A percentile compares a stretch with the other conserved stretches of the same genome.
These are phyloP conservation scores for Ormyrus nitidulus DNA, from an alignment of 2,888 invertebrate species.

Conservation along the genomic window DNA sequence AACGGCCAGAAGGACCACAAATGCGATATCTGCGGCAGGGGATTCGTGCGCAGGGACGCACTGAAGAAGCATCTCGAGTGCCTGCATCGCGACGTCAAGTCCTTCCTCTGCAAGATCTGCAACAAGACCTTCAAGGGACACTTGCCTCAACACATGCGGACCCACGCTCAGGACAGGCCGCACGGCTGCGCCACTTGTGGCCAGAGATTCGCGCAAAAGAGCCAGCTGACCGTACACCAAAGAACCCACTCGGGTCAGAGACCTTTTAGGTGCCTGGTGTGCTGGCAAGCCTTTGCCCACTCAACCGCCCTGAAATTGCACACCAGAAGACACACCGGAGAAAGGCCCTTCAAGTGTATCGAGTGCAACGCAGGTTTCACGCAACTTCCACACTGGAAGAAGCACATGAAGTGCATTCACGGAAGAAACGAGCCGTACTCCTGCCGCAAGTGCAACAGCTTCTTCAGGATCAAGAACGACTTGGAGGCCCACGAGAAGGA, in stretches of 20 bases:
- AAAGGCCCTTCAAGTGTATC: slow-evolving; percentile 86
- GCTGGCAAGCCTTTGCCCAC: slow-evolving; percentile 87
- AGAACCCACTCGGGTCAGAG: slow-evolving; percentile 90
- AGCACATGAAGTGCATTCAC: slow-evolving; percentile 91
- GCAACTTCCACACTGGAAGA: slow-evolving; percentile 90
- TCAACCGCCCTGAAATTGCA: slow-evolving; percentile 91
- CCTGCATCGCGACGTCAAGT: slow-evolving; percentile 84
- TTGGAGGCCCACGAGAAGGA: slow-evolving; percentile 81
- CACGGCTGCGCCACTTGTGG: slow-evolving; percentile 88
- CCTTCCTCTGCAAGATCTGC: slow-evolving; percentile 88
- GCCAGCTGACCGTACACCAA: slow-evolving; percentile 89
- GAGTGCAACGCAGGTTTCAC: slow-evolving; percentile 83
- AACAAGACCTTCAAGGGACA: slow-evolving; percentile 89
- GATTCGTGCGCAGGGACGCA: slow-evolving; percentile 85
- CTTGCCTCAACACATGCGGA: slow-evolving; percentile 88
- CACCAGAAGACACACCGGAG: slow-evolving; percentile 89
- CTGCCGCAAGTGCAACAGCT: slow-evolving; percentile 84
- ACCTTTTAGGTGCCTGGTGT: slow-evolving; percentile 89
- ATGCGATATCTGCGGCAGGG: slow-evolving; percentile 88
- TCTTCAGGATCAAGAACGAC: slow-evolving; percentile 86
- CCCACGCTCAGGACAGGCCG: slow-evolving; percentile 86
- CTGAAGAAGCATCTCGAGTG: slow-evolving; percentile 86
- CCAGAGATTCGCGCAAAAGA: slow-evolving; percentile 88
- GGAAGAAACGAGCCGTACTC: slow-evolving; percentile 87
- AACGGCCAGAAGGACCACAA: slow-evolving; percentile 85